phyloP scores from a whole-genome alignment of 2,113 vertebrate genomes.

The Pontoporia blainvillei region DNA sequence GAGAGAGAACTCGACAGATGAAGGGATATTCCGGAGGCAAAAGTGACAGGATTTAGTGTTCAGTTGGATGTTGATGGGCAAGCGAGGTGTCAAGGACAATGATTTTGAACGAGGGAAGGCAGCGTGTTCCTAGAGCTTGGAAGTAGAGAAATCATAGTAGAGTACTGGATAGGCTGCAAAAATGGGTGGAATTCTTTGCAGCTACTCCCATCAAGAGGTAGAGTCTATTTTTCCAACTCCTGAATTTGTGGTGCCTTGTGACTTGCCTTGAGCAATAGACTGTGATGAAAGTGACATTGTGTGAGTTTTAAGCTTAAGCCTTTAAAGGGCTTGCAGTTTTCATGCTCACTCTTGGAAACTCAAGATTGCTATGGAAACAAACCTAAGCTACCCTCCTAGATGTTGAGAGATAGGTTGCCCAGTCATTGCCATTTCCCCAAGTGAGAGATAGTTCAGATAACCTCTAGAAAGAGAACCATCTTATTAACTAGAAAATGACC shows the following conservation, averaged over 20 bases:
- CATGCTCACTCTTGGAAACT: neutral
- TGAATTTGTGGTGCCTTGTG: neutral
- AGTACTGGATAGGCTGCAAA: neutral
- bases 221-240: neutral
- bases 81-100: neutral
- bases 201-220: neutral
- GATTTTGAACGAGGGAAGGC: neutral
- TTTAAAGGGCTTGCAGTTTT: neutral
- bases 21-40: neutral
- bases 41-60: neutral
- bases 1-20: neutral
- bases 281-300: neutral
- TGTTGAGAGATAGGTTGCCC: neutral
- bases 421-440: neutral
- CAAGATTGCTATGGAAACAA: neutral
- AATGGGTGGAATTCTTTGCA: neutral
- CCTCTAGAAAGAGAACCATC: neutral
- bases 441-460: neutral
- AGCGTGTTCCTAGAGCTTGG: neutral
- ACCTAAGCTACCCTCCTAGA: neutral
- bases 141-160: neutral
- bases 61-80: neutral
- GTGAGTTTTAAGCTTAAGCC: neutral
- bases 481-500: neutral
- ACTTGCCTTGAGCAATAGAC: neutral